A percentile compares a stretch with the other conserved stretches of the same genome.
These are phyloP conservation scores for Escarpia spicata DNA, from an alignment of 2,888 invertebrate species.

Conservation along the genomic window DNA sequence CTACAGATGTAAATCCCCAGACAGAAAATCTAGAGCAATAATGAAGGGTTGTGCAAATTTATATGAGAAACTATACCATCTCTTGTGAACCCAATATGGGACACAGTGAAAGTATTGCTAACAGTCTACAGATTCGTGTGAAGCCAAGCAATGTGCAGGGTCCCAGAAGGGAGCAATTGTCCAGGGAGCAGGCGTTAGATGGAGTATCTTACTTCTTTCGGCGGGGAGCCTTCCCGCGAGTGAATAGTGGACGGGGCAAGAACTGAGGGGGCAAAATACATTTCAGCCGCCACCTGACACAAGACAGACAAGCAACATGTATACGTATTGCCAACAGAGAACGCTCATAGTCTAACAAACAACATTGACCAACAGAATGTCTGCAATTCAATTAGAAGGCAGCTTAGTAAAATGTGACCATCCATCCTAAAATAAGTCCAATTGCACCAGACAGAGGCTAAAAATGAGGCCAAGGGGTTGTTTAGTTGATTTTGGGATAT, in stretches of 20 bases:
- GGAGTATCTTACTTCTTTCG: neutral
- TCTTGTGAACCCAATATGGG: neutral
- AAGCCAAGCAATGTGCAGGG: neutral
- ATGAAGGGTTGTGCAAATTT: neutral
- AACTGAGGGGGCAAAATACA: neutral
- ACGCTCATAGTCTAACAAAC: no score
- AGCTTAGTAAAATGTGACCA: no score
- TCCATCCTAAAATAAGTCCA: no score
- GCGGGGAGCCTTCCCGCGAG: slow-evolving; percentile 5
- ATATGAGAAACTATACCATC: neutral
- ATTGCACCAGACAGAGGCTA: no score
- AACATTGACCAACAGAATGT: no score
- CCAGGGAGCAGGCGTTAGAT: slow-evolving; percentile 10
- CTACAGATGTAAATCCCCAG: neutral
- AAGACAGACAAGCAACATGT: neutral
- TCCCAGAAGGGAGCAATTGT: slow-evolving; percentile 2
- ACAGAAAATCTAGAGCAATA: neutral
- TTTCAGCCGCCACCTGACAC: neutral
- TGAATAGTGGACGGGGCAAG: neutral
- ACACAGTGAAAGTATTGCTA: neutral
- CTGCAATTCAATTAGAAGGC: no score
- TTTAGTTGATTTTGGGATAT: no score
- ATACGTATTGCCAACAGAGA: neutral
- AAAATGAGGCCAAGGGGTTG: no score
- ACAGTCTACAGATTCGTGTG: neutral